These are phyloP conservation scores for Drosophila erecta DNA, from an alignment of 1,140 invertebrate genomes.

Conservation along the genomic window DNA sequence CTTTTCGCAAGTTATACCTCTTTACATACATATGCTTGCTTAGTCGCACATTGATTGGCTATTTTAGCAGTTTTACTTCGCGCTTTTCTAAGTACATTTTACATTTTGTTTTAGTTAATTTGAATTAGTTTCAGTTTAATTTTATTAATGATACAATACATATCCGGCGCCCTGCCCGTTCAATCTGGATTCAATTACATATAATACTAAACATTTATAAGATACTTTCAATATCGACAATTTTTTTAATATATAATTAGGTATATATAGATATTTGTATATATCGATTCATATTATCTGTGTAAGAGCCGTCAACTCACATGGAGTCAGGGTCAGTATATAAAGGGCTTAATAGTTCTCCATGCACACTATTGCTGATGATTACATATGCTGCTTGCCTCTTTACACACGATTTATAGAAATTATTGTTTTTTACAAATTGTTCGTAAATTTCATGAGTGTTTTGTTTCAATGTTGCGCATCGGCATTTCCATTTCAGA, in stretches of 20 bases:
- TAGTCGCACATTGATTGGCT: conserved; percentile 61
- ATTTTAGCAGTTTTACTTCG: conserved; percentile 50
- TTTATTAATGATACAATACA: conserved; percentile 54
- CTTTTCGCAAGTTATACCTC: conserved; percentile 37
- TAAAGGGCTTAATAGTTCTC: conserved; percentile 53
- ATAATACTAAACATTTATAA: conserved; percentile 81
- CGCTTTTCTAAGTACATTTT: conserved; percentile 58
- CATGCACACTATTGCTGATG: conserved; percentile 35
- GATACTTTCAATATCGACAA: conserved; percentile 80
- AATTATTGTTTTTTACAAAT: conserved; percentile 56
- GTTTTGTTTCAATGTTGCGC: conserved; percentile 24
- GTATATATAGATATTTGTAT: conserved; percentile 57
- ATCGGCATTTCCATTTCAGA: conserved; percentile 31
- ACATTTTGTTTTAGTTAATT: conserved; percentile 55
- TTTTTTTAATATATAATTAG: conserved; percentile 71
- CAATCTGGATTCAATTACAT: conserved; percentile 53
- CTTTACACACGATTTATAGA: conserved; percentile 29
- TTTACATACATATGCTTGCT: conserved; percentile 45
- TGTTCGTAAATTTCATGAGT: conserved; percentile 27
- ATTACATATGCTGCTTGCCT: conserved; percentile 34
- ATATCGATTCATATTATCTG: conserved; percentile 51
- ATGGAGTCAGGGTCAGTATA: conserved; percentile 34
- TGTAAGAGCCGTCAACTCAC: conserved; percentile 23
- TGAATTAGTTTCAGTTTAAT: conserved; percentile 59
- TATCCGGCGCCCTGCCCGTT: conserved; percentile 8